Evolutionary conservation across 2,888 invertebrate genomes (phyloP), one percentile per base, ranked within the genome.

Genomic region (Amblyjoppa proteus): DNA sequence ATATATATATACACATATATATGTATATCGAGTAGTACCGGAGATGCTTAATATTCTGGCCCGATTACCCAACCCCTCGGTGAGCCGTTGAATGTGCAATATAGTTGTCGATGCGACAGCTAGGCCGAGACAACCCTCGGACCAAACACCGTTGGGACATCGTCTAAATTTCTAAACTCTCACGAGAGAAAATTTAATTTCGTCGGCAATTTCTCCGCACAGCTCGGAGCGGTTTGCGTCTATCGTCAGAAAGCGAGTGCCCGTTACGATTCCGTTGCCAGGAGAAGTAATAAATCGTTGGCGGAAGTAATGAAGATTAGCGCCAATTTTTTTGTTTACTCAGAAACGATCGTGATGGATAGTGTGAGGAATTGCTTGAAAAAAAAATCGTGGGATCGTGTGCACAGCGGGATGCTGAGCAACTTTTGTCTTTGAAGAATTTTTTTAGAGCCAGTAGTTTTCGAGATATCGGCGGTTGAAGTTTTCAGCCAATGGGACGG

Each of bases 31-130:
- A 3, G 28, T 25, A 76, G 66, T 49, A 66, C 13, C 9, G 56
- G n/a, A 56, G 76, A 66, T 77, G 76, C 71, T 68, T 66, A 45
- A 51, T 61, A 28, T 45, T 70, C 78, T n/a, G 28, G 11, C 58
- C 58, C 68, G 41, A 75, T 70, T 66, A 73, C 53, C 53, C 73
- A 58, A 61, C 66, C 71, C 68, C 51, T 25, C 74, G 69, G 16
- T 79, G 28, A 34, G 45, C 34, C 53, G 41, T 51, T 28, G 58
- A 49, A 13, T 45, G 3, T 70, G 70, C 70, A 79, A 49, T 61
- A 61, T 34, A n/a, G 61, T 34, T 34, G 28, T 61, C 61, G 61
- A 58, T 11, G 61, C 31, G 61, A 61, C 16, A 31, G 51, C 51
- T 61, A 16, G 61, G 31, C 31, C 61, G 61, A 61, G 16, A 4